Percentiles rank a stretch among this genome's conserved stretches.
Conservation (phyloP, 1,140 invertebrate species). For the Batillaria attramentaria region DNA sequence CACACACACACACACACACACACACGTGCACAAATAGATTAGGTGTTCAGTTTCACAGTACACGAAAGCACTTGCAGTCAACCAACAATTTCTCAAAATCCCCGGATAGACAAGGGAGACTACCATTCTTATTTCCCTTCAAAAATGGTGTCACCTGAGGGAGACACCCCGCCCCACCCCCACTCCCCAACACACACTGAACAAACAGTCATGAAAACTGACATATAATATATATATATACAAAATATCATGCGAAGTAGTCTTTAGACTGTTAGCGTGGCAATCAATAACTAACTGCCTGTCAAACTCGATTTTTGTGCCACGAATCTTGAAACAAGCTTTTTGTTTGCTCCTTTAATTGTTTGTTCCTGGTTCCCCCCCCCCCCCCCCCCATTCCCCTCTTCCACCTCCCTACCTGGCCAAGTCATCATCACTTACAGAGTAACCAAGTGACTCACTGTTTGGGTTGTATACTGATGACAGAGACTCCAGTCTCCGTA, state of each 20-base stretch:
- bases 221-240: too few species aligned
- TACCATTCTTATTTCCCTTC: too few species aligned
- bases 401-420: background rate
- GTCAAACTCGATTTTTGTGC: background rate
- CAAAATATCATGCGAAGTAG: too few species aligned
- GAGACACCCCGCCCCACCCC: too few species aligned
- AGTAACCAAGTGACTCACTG: conserved; percentile 73
- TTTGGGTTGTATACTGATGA: conserved; percentile 90
- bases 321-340: too few species aligned
- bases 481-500: conserved; percentile 84
- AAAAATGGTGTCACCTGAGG: background rate
- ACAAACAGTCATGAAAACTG: too few species aligned
- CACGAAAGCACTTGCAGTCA: background rate
- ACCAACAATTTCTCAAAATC: background rate
- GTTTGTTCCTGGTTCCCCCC: too few species aligned
- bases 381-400: too few species aligned
- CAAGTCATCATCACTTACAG: background rate
- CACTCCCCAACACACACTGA: too few species aligned
- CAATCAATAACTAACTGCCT: conserved; percentile 15
- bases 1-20: background rate
- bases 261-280: background rate
- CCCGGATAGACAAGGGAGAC: background rate
- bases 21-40: background rate
- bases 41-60: background rate
- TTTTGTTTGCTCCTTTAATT: too few species aligned